phyloP scores from a whole-genome alignment of 2,113 vertebrate genomes.

The Antechinus flavipes region DNA sequence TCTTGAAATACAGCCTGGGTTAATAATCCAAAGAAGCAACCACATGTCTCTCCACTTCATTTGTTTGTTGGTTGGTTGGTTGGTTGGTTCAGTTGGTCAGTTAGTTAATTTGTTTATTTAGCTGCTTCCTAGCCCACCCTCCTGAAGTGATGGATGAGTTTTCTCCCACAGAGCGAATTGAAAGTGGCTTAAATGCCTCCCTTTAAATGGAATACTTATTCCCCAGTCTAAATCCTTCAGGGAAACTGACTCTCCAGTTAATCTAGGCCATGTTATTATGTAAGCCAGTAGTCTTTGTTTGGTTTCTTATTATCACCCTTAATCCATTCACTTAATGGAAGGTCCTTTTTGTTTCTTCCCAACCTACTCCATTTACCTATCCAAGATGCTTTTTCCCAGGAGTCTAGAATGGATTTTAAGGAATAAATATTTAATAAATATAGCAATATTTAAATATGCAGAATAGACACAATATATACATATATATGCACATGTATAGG shows the following conservation, averaged over 20 bases:
- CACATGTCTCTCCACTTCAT: neutral
- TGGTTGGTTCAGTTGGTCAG: too few species aligned
- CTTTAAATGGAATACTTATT: neutral
- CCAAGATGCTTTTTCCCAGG: neutral
- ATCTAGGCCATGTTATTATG: neutral
- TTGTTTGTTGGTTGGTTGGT: too few species aligned
- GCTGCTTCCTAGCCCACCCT: neutral
- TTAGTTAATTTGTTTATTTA: too few species aligned
- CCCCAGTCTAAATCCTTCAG: neutral
- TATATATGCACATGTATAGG: neutral
- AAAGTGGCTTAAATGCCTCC: neutral
- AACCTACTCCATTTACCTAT: neutral
- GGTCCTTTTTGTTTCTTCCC: neutral
- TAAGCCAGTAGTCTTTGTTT: neutral
- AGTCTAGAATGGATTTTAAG: neutral
- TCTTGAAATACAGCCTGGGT: neutral
- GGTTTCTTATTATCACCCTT: neutral
- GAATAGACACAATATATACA: neutral
- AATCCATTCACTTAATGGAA: neutral
- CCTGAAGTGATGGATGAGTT: neutral
- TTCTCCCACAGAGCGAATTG: neutral
- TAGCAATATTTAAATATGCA: neutral
- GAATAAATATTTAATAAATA: neutral
- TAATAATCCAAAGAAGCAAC: neutral
- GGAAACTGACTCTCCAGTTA: neutral